Evolutionary conservation across 1,140 invertebrate species (phyloP), one percentile per base, ranked within the genome.

Genomic region (Brachionus manjavacas): DNA sequence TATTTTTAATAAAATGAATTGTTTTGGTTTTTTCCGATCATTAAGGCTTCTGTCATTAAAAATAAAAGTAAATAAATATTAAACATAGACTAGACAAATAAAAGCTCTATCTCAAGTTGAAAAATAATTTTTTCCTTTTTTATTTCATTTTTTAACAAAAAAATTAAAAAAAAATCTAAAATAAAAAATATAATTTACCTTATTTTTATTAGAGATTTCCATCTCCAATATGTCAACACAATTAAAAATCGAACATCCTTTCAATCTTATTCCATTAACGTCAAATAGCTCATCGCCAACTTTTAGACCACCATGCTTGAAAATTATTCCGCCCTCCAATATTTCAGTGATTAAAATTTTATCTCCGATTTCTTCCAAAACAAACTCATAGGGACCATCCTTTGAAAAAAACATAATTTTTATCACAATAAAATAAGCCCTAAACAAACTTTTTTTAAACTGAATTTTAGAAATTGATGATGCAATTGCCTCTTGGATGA

Each of bases 341-440:
- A 81, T 81, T 4, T 20, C 79, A 60, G 52, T 64, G 11, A 81
- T 81, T 46, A 81, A 6, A 43, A 81, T 60, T 81, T 46, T 35
- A 64, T 64, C 9, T 1, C 16, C 79, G 12, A 81, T 9, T 46
- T 39, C 52, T 6, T 81, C 79, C 11, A 81, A 7, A 39, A 39
- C 23, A 81, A 81, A 81, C 23, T 81, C 79, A 68, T 81, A 81
- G 4, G 79, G 79, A 39, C 79, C 79, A 35, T 81, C 79, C 79
- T 81, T 23, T n/a, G 25, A n/a, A 55, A 49, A 55, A 68, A 16
- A 12, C 11, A n/a, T 1, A 68, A 68, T 9, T 68, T 66, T 12
- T 68, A 0, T 68, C 12, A 23, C 8, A 39, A 31, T n/a, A 31
- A 31, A 68, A 68, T 23, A 20, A 23, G 20, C 16, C 6, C 14